A percentile compares a stretch with the other conserved stretches of the same genome.
These are phyloP conservation scores for Oscheius sp. DNA, from an alignment of 1,140 invertebrate genomes.

Conservation along the genomic window DNA sequence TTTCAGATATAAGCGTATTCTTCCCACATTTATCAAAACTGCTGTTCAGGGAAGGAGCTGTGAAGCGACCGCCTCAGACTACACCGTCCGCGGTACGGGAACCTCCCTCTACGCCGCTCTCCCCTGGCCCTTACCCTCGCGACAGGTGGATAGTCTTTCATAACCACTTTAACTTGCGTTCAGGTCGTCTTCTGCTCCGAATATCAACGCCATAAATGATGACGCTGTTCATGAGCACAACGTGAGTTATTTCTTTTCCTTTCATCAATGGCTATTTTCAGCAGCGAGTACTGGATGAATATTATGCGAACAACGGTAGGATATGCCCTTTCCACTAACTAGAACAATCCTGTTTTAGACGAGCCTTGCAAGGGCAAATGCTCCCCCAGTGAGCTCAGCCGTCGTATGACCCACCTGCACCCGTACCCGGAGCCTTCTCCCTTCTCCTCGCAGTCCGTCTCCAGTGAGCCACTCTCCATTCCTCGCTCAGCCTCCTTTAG, in stretches of 20 bases:
- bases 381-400: neutral
- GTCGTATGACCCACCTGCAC: neutral
- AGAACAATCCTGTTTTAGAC: neutral
- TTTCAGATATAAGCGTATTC: no score
- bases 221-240: slow-evolving; percentile 34
- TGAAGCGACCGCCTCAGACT: slow-evolving; percentile 11
- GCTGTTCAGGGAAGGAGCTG: slow-evolving; percentile 10
- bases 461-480: slow-evolving; percentile 15
- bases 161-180: no score
- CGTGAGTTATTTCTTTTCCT: no score
- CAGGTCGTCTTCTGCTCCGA: slow-evolving; percentile 43
- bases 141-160: slow-evolving; percentile 24
- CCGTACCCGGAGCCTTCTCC: slow-evolving; percentile 15
- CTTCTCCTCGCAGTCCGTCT: slow-evolving; percentile 23
- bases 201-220: slow-evolving; percentile 46
- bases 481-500: neutral
- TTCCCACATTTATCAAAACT: no score
- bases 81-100: neutral
- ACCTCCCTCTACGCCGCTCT: slow-evolving; percentile 7
- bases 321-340: neutral
- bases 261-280: no score
- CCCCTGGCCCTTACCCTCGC: slow-evolving; percentile 35
- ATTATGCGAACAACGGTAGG: neutral
- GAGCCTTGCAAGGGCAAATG: neutral
- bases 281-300: slow-evolving; percentile 29